Conservation (phyloP, 1,140 invertebrate genomes). For the Drosophila gunungcola region DNA sequence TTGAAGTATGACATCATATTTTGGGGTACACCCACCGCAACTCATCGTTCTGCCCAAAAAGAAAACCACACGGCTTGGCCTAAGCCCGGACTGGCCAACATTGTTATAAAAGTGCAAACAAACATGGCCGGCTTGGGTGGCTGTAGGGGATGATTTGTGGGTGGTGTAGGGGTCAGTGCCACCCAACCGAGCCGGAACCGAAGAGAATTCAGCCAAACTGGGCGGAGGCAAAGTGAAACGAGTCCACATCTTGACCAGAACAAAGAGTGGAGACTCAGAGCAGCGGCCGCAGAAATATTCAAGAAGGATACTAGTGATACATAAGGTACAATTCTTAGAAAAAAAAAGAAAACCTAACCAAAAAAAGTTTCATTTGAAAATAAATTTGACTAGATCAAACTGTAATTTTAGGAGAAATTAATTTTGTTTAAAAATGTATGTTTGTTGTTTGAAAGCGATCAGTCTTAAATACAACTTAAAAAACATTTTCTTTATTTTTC, state of each 20-base stretch:
- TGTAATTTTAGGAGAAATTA: too few species aligned
- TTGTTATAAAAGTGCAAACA: slow-evolving; percentile 81
- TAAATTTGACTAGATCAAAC: too few species aligned
- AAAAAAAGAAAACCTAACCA: too few species aligned
- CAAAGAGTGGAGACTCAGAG: slow-evolving; percentile 25
- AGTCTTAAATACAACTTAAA: too few species aligned
- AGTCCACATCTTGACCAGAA: slow-evolving; percentile 56
- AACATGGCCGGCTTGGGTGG: slow-evolving; percentile 49
- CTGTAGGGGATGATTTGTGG: neutral
- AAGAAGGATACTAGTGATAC: slow-evolving; percentile 27
- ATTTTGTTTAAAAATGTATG: too few species aligned
- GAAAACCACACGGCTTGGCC: slow-evolving; percentile 20
- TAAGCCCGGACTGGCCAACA: slow-evolving; percentile 47
- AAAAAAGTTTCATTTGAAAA: too few species aligned
- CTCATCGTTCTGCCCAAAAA: neutral
- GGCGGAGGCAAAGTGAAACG: slow-evolving; percentile 30
- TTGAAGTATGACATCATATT: slow-evolving; percentile 73
- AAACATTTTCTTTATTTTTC: too few species aligned
- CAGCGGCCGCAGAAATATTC: slow-evolving; percentile 43
- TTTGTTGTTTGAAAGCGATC: too few species aligned
- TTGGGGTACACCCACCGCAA: slow-evolving; percentile 18
- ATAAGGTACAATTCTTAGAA: neutral
- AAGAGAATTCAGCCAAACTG: slow-evolving; percentile 14
- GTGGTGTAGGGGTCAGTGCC: slow-evolving; percentile 4
- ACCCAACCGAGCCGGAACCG: slow-evolving; percentile 13